Conservation (phyloP, 2,113 vertebrate genomes). For the Cynocephalus volans region DNA sequence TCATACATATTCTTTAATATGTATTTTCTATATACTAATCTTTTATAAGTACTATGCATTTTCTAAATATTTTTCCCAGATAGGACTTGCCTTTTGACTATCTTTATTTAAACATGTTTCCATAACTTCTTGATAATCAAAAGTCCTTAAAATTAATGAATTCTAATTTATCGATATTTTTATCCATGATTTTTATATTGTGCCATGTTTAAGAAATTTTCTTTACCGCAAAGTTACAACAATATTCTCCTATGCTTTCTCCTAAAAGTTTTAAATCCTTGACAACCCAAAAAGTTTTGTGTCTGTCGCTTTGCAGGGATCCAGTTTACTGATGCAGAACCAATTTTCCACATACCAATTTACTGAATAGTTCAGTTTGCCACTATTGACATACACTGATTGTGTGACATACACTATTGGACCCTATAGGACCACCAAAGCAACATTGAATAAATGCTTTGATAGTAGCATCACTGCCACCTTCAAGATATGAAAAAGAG, state of each 20-base stretch:
- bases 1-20: neutral
- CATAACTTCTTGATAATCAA: neutral
- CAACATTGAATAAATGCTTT: too few species aligned
- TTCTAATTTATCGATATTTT: neutral
- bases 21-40: neutral
- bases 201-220: slow-evolving; percentile 1
- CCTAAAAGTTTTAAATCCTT: neutral
- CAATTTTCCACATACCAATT: neutral
- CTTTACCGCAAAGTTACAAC: neutral
- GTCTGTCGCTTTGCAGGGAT: neutral
- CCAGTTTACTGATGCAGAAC: neutral
- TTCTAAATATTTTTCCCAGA: slow-evolving; percentile 27
- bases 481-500: neutral
- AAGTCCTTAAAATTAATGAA: neutral
- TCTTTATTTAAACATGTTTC: neutral
- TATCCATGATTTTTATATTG: neutral
- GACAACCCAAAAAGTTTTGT: neutral
- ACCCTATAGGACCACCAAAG: neutral
- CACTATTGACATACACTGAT: too few species aligned
- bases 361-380: neutral
- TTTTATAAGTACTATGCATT: neutral
- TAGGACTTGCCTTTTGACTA: neutral
- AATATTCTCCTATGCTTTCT: neutral
- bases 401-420: too few species aligned
- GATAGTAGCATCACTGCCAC: neutral